phyloP scores from a whole-genome alignment of 2,888 invertebrate species.

The Aphodius sticticus region DNA sequence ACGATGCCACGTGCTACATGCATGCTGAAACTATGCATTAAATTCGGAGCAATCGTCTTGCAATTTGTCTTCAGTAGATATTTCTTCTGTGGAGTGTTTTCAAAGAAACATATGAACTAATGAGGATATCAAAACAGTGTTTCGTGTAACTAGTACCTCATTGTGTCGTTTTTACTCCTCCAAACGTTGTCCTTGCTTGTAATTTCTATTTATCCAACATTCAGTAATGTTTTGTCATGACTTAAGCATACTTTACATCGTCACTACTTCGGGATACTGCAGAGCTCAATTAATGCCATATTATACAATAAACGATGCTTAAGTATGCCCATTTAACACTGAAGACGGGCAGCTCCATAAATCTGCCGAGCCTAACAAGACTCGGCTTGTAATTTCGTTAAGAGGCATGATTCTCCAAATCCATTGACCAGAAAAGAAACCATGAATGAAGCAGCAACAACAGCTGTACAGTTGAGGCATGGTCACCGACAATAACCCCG shows the following conservation, averaged over 20 bases:
- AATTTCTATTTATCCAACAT: neutral
- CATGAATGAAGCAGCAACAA: slow-evolving; percentile 40
- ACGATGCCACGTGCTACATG: too few relatives aligned
- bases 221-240: neutral
- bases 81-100: too few relatives aligned
- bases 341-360: slow-evolving; percentile 39
- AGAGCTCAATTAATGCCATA: neutral
- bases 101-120: too few relatives aligned
- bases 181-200: too few relatives aligned
- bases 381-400: slow-evolving; percentile 48
- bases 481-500: slow-evolving; percentile 16
- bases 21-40: too few relatives aligned
- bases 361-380: slow-evolving; percentile 41
- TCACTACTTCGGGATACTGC: neutral
- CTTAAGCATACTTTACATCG: neutral
- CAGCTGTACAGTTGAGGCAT: slow-evolving; percentile 12
- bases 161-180: too few relatives aligned
- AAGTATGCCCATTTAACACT: slow-evolving; percentile 24
- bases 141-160: too few relatives aligned
- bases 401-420: slow-evolving; percentile 43
- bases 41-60: too few relatives aligned
- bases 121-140: too few relatives aligned
- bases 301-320: neutral
- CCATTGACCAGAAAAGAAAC: slow-evolving; percentile 39
- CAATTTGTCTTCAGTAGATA: too few relatives aligned